These are phyloP conservation scores for Echinops telfairi DNA, from an alignment of 2,113 vertebrate genomes.

Conservation along the genomic window DNA sequence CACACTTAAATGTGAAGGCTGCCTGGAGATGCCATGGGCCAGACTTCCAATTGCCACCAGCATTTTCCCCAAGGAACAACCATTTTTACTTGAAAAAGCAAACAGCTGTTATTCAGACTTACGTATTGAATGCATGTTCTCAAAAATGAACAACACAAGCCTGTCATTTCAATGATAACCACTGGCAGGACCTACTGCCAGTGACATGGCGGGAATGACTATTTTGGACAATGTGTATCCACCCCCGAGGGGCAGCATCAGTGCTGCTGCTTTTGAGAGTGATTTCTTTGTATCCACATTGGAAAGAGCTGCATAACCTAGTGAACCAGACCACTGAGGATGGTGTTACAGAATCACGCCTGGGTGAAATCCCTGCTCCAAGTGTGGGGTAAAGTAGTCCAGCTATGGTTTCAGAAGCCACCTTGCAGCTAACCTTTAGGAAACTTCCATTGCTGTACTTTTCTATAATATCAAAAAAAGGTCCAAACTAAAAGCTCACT, in stretches of 20 bases:
- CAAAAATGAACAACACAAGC: conserved; percentile 27
- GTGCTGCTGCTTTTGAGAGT: background rate
- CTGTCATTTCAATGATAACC: conserved; percentile 11
- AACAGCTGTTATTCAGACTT: conserved; percentile 45
- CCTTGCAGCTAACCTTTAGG: conserved; percentile 8
- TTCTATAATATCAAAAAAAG: conserved; percentile 32
- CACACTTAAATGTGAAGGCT: background rate
- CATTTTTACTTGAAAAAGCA: conserved; percentile 38
- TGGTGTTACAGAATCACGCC: background rate
- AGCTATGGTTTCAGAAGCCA: conserved; percentile 11
- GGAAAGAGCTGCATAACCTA: background rate
- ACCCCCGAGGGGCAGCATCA: background rate
- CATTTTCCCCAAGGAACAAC: background rate
- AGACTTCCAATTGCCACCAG: background rate
- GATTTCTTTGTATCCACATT: conserved; percentile 9
- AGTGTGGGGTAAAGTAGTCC: background rate
- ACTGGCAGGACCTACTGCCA: background rate
- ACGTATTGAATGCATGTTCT: background rate
- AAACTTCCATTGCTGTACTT: conserved; percentile 27
- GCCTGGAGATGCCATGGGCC: background rate
- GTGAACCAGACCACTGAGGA: background rate
- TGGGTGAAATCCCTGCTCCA: conserved; percentile 3
- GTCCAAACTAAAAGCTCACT: too few species aligned
- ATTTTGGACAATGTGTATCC: conserved; percentile 20
- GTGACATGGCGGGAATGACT: conserved; percentile 15